phyloP scores from a whole-genome alignment of 2,113 vertebrate species.

The Pygoscelis adeliae region DNA sequence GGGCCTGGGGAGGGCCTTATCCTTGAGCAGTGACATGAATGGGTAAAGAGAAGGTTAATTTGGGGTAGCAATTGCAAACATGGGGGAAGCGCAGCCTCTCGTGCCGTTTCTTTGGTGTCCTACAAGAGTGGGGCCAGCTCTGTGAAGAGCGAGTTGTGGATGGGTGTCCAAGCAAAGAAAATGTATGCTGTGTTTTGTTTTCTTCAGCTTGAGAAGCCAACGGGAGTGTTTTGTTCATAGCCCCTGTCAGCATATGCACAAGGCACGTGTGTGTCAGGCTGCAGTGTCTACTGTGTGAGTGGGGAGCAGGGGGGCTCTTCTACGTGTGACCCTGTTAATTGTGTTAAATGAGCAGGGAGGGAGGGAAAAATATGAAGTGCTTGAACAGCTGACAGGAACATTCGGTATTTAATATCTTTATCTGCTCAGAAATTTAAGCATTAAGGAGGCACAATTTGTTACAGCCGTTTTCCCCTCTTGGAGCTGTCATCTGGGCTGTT shows the following conservation, averaged over 20 bases:
- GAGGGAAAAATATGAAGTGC: neutral
- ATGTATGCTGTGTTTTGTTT: fast-evolving
- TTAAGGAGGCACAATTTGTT: neutral
- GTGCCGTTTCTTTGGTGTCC: neutral
- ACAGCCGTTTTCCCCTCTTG: neutral
- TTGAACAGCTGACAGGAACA: neutral
- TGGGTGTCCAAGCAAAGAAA: neutral
- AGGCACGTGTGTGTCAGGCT: neutral
- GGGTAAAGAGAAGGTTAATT: neutral
- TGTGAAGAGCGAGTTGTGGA: neutral
- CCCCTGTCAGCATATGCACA: no score
- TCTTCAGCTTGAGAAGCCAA: neutral
- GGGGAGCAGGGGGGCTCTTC: neutral
- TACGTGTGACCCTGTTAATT: neutral
- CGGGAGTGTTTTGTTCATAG: neutral
- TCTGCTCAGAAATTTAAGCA: neutral
- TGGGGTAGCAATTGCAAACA: neutral
- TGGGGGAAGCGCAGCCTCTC: neutral
- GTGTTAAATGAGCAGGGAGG: neutral
- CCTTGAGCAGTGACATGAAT: neutral
- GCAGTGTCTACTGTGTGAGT: neutral
- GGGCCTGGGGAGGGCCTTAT: neutral
- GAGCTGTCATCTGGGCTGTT: neutral
- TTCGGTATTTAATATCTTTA: neutral
- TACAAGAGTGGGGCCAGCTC: fast-evolving